These are phyloP conservation scores for Halyomorpha halys DNA, from an alignment of 1,140 invertebrate genomes.

Conservation along the genomic window DNA sequence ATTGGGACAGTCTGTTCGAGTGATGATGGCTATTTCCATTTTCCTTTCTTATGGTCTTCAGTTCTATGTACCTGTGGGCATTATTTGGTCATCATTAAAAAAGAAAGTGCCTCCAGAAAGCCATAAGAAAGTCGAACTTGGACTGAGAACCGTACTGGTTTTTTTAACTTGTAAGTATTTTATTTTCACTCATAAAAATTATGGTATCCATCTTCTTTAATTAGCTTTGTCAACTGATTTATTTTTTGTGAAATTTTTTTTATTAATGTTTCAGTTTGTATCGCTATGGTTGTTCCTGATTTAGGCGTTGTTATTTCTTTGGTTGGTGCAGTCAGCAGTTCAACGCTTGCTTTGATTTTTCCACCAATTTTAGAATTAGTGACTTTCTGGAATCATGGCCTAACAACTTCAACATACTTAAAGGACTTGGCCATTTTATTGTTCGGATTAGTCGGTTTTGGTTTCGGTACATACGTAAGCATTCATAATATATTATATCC, in stretches of 20 bases:
- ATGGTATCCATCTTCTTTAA: not conserved
- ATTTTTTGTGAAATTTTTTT: not conserved
- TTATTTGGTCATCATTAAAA: conserved; percentile 52
- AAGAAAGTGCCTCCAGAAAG: conserved; percentile 26
- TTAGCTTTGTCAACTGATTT: too few species aligned
- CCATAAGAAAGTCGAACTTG: conserved; percentile 48
- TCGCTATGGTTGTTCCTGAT: conserved; percentile 75
- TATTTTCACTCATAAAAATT: not conserved
- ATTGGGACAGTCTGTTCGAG: conserved; percentile 64
- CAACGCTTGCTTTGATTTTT: conserved; percentile 78
- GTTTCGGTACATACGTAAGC: conserved; percentile 68
- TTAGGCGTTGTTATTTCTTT: conserved; percentile 81
- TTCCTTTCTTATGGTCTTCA: conserved; percentile 82
- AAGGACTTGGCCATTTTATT: conserved; percentile 60
- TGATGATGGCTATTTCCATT: conserved; percentile 76
- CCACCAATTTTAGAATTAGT: conserved; percentile 85
- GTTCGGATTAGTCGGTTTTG: conserved; percentile 64
- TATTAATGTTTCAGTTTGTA: conserved; percentile 50
- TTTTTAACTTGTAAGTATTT: conserved; percentile 64
- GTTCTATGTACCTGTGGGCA: conserved; percentile 84
- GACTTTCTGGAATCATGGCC: conserved; percentile 55
- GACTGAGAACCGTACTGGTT: conserved; percentile 58
- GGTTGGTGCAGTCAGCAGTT: conserved; percentile 82
- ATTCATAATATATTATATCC: conserved; percentile 48
- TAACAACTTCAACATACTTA: conserved; percentile 51